Base-by-base conservation (phyloP, 2,797 vertebrate genomes). In the Gephyroberyx darwinii region DNA sequence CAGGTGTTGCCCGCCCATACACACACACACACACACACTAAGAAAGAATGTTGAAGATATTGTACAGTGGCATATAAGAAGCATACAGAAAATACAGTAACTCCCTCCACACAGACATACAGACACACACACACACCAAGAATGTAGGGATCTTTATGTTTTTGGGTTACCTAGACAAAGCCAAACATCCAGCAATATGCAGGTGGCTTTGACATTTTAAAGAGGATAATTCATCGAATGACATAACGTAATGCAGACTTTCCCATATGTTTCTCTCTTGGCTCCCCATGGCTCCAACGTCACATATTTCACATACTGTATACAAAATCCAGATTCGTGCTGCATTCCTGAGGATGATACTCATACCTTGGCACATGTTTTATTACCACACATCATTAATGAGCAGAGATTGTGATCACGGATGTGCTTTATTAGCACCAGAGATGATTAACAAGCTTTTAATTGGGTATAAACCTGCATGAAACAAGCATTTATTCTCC, bases 1-100 rank as follows among this genome's bases (percentile, higher is more conserved):
- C 86, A 85, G 84, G 84, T 90, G 87, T 79, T 84, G 67, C 41
- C 57, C 74, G 51, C 67, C 35, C 16, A 0, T 26, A 30, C 19
- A 17, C 52, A 19, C 33, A 5, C 31, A 55, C 74, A n/a, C 66
- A 75, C 14, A 30, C 19, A 33, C 65, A 31, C 45, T 62, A 37
- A 63, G 1, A 31, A 47, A 35, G 26, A 56, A 8, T 9, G 59
- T 65, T 70, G n/a, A 53, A 53, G 75, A 63, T 0, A 3, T 14
- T 4, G 2, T 41, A 52, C 30, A 16, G 8, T 63, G 54, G 43
- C 20, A 9, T 41, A 39, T 57, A 45, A 65, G 20, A 79, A 72
- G n/a, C 22, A 16, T 45, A 72, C 17, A 67, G 19, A n/a, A 43
- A 78, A 51, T 26, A 58, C 37, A 39, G 13, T 22, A 5, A 6